Base-by-base conservation (phyloP, 2,797 vertebrate genomes). In the Sebastolobus alascanus region DNA sequence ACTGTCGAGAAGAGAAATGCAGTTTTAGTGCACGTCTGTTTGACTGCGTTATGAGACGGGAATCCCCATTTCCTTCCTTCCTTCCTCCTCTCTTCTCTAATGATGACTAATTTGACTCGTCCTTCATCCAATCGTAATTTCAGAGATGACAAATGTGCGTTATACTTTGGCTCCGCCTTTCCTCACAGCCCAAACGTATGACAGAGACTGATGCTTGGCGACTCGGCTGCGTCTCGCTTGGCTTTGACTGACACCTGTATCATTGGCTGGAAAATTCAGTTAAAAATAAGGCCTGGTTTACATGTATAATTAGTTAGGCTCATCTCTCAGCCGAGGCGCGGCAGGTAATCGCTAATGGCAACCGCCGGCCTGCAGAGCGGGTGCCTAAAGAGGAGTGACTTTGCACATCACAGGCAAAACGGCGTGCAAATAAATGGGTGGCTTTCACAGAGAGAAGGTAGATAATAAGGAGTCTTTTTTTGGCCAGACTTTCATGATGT, bases 241-340 rank as follows among this genome's bases (percentile, higher is more conserved):
- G 8, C 61, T 87, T 71, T 92, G 88, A 93, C 56, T 89, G 93
- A 86, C 89, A 84, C 81, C 84, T 80, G 85, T 84, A 78, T 92
- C 85, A 63, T 84, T 87, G 75, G 27, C 75, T 65, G 83, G 74
- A 84, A 84, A 91, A 89, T 85, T 72, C 80, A 27, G 79, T 87
- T 91, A 82, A 79, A 89, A 90, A 85, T 82, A 79, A 87, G 68
- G 68, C 75, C 85, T 71, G 87, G 87, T 90, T 87, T 80, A 90
- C 84, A 91, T 92, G 84, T 87, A 86, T 90, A 90, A 95, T 95
- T 92, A 93, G 94, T 92, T 82, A 86, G 83, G 59, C 78, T 69
- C 80, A 40, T 86, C 81, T 84, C 72, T 82, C 81, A 73, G 77
- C 61, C 14, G 33, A 77, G 80, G 82, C 87, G 60, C 77, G 87